phyloP scores from a whole-genome alignment of 2,888 invertebrate species.

The Harpalus rubripes region DNA sequence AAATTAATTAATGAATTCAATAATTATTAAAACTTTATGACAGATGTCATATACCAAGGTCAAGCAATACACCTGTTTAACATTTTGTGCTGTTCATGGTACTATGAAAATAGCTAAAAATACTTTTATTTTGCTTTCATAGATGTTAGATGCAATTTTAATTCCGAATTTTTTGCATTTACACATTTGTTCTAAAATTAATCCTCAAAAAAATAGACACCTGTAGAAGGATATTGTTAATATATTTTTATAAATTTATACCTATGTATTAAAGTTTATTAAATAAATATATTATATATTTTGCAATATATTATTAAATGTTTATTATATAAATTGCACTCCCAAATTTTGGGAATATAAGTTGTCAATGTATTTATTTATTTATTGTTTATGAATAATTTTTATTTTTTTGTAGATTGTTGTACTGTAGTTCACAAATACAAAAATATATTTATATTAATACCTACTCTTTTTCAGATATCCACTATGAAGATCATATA shows the following conservation, averaged over 20 bases:
- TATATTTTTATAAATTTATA: constrained; percentile 39
- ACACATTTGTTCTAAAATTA: too few relatives aligned
- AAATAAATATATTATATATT: constrained; percentile 14
- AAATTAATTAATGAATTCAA: too few relatives aligned
- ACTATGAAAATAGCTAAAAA: too few relatives aligned
- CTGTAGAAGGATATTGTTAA: constrained; percentile 21
- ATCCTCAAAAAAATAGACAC: too few relatives aligned
- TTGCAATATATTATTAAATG: background rate
- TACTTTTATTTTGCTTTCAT: too few relatives aligned
- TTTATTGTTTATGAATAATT: background rate
- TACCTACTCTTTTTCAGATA: background rate
- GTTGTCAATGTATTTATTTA: background rate
- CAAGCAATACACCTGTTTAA: too few relatives aligned
- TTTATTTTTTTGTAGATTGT: background rate
- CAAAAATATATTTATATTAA: background rate
- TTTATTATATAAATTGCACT: background rate
- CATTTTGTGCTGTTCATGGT: too few relatives aligned
- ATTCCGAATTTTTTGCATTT: too few relatives aligned
- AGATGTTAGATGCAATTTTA: too few relatives aligned
- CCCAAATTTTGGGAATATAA: background rate
- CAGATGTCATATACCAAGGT: too few relatives aligned
- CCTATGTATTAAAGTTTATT: background rate
- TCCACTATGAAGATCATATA: background rate
- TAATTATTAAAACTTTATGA: too few relatives aligned
- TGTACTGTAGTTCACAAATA: background rate